Conservation (phyloP, 2,113 vertebrate genomes). For the Ailurus styani region DNA sequence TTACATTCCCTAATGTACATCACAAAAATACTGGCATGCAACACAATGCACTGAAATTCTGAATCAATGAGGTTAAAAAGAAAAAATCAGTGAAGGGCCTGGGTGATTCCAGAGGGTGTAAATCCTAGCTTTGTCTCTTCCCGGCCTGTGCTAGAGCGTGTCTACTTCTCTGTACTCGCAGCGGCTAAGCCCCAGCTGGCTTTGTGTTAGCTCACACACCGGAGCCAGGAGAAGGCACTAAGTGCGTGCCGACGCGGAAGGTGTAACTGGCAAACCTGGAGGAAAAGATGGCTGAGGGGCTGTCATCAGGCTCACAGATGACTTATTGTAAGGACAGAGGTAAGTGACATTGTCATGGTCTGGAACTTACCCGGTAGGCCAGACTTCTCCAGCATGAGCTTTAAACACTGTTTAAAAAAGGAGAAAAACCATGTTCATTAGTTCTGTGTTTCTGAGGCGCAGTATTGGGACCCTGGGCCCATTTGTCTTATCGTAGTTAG, state of each 20-base stretch:
- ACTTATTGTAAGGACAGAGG: neutral
- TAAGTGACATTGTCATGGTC: neutral
- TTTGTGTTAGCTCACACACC: neutral
- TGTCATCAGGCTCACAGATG: neutral
- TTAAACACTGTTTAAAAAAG: slow-evolving; percentile 88
- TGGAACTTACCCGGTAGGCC: slow-evolving; percentile 87
- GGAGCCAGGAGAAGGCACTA: neutral
- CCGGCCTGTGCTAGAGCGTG: neutral
- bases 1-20: neutral
- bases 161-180: neutral
- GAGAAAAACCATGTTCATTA: neutral
- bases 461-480: neutral
- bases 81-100: neutral
- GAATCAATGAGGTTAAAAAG: neutral
- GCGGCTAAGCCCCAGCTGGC: neutral
- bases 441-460: neutral
- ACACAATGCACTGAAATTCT: neutral
- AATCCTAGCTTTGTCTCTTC: neutral
- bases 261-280: neutral
- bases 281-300: neutral
- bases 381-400: slow-evolving; percentile 86
- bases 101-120: no score
- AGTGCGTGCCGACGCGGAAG: neutral
- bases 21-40: neutral
- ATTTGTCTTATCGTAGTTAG: neutral